phyloP scores from a whole-genome alignment of 2,888 invertebrate genomes.

The Thereva unica region DNA sequence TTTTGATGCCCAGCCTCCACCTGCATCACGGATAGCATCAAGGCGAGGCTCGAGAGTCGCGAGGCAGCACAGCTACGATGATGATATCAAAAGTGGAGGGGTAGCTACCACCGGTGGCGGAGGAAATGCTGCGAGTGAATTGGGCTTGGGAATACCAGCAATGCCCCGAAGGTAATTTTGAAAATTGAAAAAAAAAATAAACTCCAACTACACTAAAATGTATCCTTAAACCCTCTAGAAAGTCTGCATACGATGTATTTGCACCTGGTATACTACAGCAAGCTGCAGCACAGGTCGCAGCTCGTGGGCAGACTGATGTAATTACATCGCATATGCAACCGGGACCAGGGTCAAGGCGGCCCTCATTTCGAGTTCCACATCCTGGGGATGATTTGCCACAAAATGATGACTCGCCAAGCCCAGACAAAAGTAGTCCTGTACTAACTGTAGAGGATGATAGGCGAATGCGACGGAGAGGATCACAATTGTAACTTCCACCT shows the following conservation, averaged over 20 bases:
- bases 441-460: constrained; percentile 73
- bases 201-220: neutral
- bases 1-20: constrained; percentile 49
- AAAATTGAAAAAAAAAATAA: neutral
- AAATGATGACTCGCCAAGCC: constrained; percentile 62
- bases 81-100: constrained; percentile 65
- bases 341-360: constrained; percentile 61
- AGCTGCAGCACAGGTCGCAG: constrained; percentile 52
- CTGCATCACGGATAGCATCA: constrained; percentile 58
- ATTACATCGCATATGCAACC: constrained; percentile 53
- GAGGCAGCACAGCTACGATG: constrained; percentile 83
- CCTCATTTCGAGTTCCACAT: constrained; percentile 65
- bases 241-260: constrained; percentile 83
- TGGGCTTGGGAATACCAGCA: constrained; percentile 70
- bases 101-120: constrained; percentile 48
- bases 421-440: constrained; percentile 62
- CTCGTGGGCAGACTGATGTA: constrained; percentile 55
- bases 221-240: constrained; percentile 46
- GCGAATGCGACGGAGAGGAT: constrained; percentile 75
- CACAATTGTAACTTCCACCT: constrained; percentile 73
- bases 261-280: constrained; percentile 64
- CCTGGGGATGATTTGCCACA: constrained; percentile 61
- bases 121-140: constrained; percentile 56
- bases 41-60: constrained; percentile 67
- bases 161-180: constrained; percentile 69